phyloP scores from a whole-genome alignment of 2,888 invertebrate species.

The Girardia tigrina region DNA sequence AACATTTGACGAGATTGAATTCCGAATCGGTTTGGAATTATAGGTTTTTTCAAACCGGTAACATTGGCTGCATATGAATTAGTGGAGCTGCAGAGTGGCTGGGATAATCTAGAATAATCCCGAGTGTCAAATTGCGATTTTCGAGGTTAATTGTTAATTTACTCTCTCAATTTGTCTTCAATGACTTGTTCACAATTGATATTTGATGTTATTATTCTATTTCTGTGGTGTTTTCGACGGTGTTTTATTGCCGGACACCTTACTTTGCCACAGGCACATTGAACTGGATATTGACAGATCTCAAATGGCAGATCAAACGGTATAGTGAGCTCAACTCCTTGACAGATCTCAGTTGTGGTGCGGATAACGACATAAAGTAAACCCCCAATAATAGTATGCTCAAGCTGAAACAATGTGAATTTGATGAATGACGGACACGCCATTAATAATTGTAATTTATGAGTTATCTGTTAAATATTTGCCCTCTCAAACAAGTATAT shows the following conservation, averaged over 20 bases:
- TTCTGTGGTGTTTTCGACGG: not conserved
- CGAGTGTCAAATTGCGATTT: too few relatives aligned
- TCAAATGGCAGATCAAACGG: constrained; percentile 35
- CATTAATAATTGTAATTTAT: too few relatives aligned
- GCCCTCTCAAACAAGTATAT: too few relatives aligned
- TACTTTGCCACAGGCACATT: constrained; percentile 34
- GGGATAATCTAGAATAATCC: not conserved
- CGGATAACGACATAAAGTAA: constrained; percentile 24
- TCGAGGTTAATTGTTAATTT: not conserved
- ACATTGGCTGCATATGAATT: not conserved
- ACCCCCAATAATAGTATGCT: constrained; percentile 29
- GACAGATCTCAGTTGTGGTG: constrained; percentile 30
- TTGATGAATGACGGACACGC: too few relatives aligned
- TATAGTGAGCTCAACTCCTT: constrained; percentile 32
- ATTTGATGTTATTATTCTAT: not conserved
- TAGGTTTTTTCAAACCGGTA: not conserved
- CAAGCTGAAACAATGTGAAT: constrained; percentile 10
- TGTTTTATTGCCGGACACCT: constrained; percentile 31
- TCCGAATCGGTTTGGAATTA: not conserved
- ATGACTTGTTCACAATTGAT: constrained; percentile 13
- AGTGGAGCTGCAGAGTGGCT: not conserved
- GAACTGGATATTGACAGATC: constrained; percentile 33
- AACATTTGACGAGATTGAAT: not conserved
- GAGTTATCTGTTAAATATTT: too few relatives aligned
- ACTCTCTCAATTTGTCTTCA: constrained; percentile 23